A percentile compares a stretch with the other conserved stretches of the same genome.
Conservation (phyloP, 2,113 vertebrate genomes). For the Lathamus discolor region DNA sequence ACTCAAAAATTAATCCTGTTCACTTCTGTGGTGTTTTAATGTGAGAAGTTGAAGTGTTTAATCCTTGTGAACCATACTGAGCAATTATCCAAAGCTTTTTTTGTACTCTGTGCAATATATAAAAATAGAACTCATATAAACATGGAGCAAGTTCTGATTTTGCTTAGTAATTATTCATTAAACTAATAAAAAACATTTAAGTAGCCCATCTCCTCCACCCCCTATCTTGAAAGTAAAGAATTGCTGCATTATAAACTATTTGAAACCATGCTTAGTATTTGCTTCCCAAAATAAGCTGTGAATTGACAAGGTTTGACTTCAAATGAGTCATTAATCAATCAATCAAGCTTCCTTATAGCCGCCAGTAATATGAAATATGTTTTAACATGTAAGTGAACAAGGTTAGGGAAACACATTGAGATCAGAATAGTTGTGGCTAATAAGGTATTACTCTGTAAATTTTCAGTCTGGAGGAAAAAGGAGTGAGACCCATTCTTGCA, state of each 20-base stretch:
- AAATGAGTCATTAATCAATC: background rate
- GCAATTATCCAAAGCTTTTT: slow-evolving; percentile 36
- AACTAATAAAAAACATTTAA: background rate
- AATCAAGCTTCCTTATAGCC: background rate
- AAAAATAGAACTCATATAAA: slow-evolving; percentile 52
- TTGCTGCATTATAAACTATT: background rate
- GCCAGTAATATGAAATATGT: background rate
- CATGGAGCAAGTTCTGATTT: background rate
- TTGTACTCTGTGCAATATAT: slow-evolving; percentile 34
- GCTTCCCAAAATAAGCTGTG: background rate
- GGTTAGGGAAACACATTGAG: background rate
- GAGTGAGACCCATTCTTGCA: background rate
- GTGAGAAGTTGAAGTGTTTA: slow-evolving; percentile 5
- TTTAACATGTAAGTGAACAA: background rate
- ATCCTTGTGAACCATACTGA: slow-evolving; percentile 16
- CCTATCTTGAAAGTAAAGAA: background rate
- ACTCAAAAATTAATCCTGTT: slow-evolving; percentile 24
- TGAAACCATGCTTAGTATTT: background rate
- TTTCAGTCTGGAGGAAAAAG: background rate
- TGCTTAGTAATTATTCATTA: background rate
- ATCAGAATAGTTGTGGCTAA: background rate
- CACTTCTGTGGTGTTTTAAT: slow-evolving; percentile 29
- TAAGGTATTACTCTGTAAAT: background rate
- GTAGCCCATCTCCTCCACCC: background rate
- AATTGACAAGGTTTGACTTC: background rate